These are phyloP conservation scores for Myrmecobius fasciatus DNA, from an alignment of 2,113 vertebrate genomes.

Conservation along the genomic window DNA sequence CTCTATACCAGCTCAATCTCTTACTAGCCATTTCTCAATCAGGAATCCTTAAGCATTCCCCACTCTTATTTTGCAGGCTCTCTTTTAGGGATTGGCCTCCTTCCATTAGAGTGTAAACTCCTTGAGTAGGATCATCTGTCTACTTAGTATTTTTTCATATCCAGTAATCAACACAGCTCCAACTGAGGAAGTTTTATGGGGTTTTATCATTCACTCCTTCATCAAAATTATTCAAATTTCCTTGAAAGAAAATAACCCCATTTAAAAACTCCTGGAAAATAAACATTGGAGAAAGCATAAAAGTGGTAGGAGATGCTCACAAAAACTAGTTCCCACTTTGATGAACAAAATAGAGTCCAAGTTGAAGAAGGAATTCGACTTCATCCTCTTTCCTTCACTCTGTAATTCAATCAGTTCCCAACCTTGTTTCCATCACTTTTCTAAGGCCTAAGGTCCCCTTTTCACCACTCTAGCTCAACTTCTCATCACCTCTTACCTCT, in stretches of 20 bases:
- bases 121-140: background rate
- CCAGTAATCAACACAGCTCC: background rate
- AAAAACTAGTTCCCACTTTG: background rate
- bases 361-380: background rate
- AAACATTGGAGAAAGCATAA: background rate
- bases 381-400: background rate
- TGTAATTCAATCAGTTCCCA: background rate
- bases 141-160: background rate
- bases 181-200: background rate
- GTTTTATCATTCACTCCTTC: background rate
- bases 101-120: background rate
- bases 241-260: background rate
- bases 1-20: background rate
- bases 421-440: background rate
- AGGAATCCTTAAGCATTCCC: background rate
- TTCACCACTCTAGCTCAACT: background rate
- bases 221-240: background rate
- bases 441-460: background rate
- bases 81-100: background rate
- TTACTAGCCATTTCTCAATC: background rate
- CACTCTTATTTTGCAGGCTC: background rate
- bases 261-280: background rate
- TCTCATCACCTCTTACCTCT: background rate
- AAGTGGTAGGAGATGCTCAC: background rate
- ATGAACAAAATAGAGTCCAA: background rate